Base-by-base conservation (phyloP, 2,113 vertebrate species). In the Pseudorasbora parva region DNA sequence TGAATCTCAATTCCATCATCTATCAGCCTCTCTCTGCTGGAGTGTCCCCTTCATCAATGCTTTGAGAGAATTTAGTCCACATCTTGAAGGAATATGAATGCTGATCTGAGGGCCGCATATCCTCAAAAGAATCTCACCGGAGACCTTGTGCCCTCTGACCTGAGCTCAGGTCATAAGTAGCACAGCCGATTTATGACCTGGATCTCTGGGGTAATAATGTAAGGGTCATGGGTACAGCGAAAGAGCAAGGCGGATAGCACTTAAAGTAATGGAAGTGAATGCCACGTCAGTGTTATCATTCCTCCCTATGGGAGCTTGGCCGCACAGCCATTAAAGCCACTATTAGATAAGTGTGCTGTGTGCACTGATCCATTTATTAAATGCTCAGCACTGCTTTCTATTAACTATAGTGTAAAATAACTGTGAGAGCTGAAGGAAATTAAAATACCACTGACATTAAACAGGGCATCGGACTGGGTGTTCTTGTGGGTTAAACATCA, bases 181-280 rank as follows among this genome's bases (percentile, higher is more conserved):
- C 17, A 41, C 45, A 23, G 27, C 1, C 11, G 64, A 69, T 69
- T 81, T 81, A 81, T 5, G 62, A 78, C 49, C 62, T 43, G 47
- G 17, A 43, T 54, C 74, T 78, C 59, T 23, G 25, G 23, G 62
- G 64, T 49, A 33, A 83, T 45, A 79, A 68, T 47, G 41, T 23
- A 75, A 71, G 14, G 59, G 49, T 76, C 71, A 75, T 4, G 37
- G n/a, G 54, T 59, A 59, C n/a, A 66, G 43, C 19, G 54, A 85
- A 23, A 84, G 11, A 45, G 71, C 45, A 25, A 25, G 84, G 45
- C 5, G 56, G 71, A 68, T n/a, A 72, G 82, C 77, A 87, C 86
- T 84, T 84, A 84, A 82, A 87, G 82, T 78, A 84, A 84, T 82
- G 73, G 82, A 84, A 68, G 64, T 69, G 64, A 69, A 81, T 56